Evolutionary conservation across 2,113 vertebrate genomes (phyloP).

Genomic region (Tetrax tetrax): DNA sequence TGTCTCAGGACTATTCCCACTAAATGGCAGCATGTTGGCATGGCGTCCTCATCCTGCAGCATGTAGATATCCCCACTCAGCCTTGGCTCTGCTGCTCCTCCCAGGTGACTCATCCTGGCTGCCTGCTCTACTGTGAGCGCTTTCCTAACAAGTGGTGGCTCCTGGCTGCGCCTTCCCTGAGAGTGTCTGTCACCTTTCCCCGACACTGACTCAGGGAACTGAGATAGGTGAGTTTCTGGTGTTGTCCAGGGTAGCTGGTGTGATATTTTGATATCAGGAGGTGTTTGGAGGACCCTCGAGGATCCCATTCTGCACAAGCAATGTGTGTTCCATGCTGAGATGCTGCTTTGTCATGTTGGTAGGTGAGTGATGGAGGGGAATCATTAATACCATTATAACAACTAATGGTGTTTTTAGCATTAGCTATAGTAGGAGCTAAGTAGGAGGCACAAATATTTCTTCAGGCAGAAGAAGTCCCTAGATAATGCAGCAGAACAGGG

Average conservation of each 20-base stretch:
- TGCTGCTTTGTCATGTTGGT: not conserved
- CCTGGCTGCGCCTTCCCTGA: not conserved
- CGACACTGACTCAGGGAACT: rapidly evolving
- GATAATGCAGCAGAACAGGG: not conserved
- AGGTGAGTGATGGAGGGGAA: not conserved
- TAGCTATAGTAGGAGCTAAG: not conserved
- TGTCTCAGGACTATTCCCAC: not conserved
- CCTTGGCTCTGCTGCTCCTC: not conserved
- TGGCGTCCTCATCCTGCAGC: not conserved
- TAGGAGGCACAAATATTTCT: not conserved
- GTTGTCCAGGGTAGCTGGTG: not conserved
- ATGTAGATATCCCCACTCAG: not conserved
- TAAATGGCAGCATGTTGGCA: rapidly evolving
- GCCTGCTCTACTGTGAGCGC: not conserved
- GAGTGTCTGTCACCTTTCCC: not conserved
- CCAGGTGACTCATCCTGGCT: not conserved
- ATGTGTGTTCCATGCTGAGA: rapidly evolving
- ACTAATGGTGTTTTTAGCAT: not conserved
- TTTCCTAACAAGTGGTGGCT: not conserved
- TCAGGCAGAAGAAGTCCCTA: not conserved
- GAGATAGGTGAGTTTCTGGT: not conserved
- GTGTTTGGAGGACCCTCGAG: not conserved
- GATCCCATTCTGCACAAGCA: not conserved
- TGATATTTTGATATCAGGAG: not conserved
- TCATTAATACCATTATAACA: not conserved